Percentiles rank a stretch among this genome's conserved stretches.
Evolutionary conservation across 2,113 vertebrate genomes (phyloP).

Genomic region (Agapornis roseicollis): DNA sequence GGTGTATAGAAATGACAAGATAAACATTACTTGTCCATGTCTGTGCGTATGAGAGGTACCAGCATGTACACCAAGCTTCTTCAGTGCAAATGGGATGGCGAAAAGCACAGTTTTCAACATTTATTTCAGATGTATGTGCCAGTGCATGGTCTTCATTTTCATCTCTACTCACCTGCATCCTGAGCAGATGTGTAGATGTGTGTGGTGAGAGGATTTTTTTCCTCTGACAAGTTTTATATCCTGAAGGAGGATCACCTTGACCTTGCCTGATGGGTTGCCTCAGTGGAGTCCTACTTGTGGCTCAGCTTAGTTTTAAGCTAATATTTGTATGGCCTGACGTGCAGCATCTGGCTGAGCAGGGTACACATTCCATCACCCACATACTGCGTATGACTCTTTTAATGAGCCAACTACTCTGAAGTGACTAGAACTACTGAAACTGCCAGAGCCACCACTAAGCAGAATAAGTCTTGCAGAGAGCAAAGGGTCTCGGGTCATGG

Average conservation of each 20-base stretch:
- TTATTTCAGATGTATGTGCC: background rate
- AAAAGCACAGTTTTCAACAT: background rate
- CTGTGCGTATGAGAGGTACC: background rate
- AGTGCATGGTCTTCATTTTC: background rate
- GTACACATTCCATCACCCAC: background rate
- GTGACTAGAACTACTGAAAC: background rate
- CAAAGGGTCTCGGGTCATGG: background rate
- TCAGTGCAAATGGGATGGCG: background rate
- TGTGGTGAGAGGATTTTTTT: background rate
- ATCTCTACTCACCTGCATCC: background rate
- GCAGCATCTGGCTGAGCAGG: background rate
- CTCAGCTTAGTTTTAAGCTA: background rate
- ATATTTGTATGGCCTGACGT: background rate
- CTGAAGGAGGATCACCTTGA: background rate
- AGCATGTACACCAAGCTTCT: background rate
- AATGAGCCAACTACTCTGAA: background rate
- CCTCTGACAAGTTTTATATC: background rate
- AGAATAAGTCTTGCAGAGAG: background rate
- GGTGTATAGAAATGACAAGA: background rate
- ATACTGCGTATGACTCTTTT: background rate
- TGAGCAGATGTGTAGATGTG: background rate
- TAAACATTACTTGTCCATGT: background rate
- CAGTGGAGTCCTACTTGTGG: background rate
- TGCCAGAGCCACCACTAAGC: background rate
- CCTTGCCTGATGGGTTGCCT: background rate